These are phyloP conservation scores for Edolisoma coerulescens DNA, from an alignment of 2,113 vertebrate species.

Conservation along the genomic window DNA sequence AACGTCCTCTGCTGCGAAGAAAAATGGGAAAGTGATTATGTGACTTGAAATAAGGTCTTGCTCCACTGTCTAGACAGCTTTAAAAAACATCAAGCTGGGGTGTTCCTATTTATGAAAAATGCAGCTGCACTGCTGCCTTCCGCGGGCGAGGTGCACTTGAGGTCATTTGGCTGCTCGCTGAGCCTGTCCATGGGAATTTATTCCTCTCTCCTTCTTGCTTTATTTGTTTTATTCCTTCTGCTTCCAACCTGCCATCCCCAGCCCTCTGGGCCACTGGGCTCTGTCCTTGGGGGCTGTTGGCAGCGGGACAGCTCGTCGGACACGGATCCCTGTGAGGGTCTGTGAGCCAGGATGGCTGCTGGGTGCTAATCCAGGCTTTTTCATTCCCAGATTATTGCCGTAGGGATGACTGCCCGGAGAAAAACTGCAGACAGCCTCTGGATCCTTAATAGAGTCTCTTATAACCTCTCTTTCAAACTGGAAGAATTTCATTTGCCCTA, in stretches of 20 bases:
- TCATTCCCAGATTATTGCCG: not conserved
- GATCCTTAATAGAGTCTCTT: not conserved
- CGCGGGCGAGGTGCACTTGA: not conserved
- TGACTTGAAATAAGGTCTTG: slow-evolving; percentile 61
- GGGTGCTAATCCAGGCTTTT: not conserved
- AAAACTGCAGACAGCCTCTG: not conserved
- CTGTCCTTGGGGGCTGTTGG: not conserved
- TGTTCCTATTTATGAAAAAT: slow-evolving; percentile 60
- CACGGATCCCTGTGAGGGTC: fast-evolving
- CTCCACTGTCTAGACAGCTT: slow-evolving; percentile 64
- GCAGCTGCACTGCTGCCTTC: slow-evolving; percentile 41
- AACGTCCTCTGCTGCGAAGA: slow-evolving; percentile 15
- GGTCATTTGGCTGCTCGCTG: slow-evolving; percentile 10
- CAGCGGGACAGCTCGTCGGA: fast-evolving
- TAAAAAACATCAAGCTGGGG: slow-evolving; percentile 54
- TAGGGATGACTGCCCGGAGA: not conserved
- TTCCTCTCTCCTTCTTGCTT: not conserved
- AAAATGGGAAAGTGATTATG: slow-evolving; percentile 65
- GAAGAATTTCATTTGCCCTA: not conserved
- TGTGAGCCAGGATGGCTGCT: not conserved
- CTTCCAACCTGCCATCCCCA: not conserved
- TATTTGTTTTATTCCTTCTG: not conserved
- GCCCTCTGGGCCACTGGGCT: not conserved
- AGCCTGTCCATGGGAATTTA: slow-evolving; percentile 36
- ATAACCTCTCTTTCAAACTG: not conserved